phyloP scores from a whole-genome alignment of 2,888 invertebrate genomes.

The Andricus curvator region DNA sequence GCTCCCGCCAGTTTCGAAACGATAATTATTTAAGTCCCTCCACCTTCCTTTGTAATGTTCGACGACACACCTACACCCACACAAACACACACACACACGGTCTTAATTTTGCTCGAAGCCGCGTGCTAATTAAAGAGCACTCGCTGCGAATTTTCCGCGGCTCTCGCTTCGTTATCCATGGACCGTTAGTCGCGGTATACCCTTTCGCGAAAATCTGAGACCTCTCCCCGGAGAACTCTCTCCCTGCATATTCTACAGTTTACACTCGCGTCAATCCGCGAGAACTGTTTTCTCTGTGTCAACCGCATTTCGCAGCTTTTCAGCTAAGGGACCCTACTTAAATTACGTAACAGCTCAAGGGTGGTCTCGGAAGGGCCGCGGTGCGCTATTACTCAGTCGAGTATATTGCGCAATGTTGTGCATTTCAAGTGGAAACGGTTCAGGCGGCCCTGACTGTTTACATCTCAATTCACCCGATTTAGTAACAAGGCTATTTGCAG shows the following conservation, averaged over 20 bases:
- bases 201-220: constrained; percentile 59
- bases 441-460: too few relatives aligned
- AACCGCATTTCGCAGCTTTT: not conserved
- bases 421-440: too few relatives aligned
- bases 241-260: constrained; percentile 48
- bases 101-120: constrained; percentile 48
- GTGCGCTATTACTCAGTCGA: too few relatives aligned
- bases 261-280: not conserved
- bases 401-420: too few relatives aligned
- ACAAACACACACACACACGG: constrained; percentile 38
- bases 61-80: constrained; percentile 34
- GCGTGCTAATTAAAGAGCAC: constrained; percentile 74
- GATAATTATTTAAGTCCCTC: constrained; percentile 75
- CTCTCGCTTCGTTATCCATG: constrained; percentile 66
- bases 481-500: too few relatives aligned
- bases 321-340: too few relatives aligned
- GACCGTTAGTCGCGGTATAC: constrained; percentile 61
- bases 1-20: constrained; percentile 66
- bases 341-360: too few relatives aligned
- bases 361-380: rapidly evolving
- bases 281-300: constrained; percentile 4
- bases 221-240: constrained; percentile 61
- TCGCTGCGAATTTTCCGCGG: constrained; percentile 69
- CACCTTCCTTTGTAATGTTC: constrained; percentile 40
- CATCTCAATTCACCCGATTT: too few relatives aligned